Evolutionary conservation across 2,113 vertebrate genomes (phyloP), one percentile per base, ranked within the genome.

Genomic region (Scomber colias): DNA sequence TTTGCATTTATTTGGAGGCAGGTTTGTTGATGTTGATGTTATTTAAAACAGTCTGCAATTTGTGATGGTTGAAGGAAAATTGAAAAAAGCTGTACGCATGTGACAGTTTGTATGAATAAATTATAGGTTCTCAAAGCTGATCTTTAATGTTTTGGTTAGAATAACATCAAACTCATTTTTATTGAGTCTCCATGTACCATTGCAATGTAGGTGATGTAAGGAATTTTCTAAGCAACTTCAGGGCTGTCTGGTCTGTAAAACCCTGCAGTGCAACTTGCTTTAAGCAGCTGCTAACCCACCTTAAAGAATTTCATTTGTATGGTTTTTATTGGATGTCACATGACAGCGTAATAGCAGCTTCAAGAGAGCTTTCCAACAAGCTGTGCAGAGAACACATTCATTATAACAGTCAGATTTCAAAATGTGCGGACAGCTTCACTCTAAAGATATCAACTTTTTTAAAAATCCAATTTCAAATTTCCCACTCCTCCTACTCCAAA

Each of bases 21-120:
- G 82, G 77, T 89, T 84, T 85, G 65, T 79, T 87, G 75, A 64
- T 77, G 69, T 63, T 87, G 72, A 78, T 74, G 49, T 81, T 60
- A 74, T 83, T 84, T 82, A 77, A 80, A 88, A 85, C 61, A 75
- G 61, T 62, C 68, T 60, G 67, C 82, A 84, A 84, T 90, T 86
- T 86, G 53, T 76, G 81, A 80, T 35, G 54, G 71, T 27, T 70
- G 83, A 89, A 63, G 62, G 78, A 77, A 85, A 70, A 75, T 69
- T 68, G 48, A 82, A 79, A 85, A 78, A 83, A 86, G 70, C 81
- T 51, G 21, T 64, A 21, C 76, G 71, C 50, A 75, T 3, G 82
- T 73, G 79, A 70, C 79, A 81, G 57, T 76, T 63, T 88, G 53
- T 24, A 68, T 80, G 74, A 75, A 81, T 82, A 72, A 77, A 87